phyloP scores from a whole-genome alignment of 2,888 invertebrate genomes.

The Latheticus oryzae region DNA sequence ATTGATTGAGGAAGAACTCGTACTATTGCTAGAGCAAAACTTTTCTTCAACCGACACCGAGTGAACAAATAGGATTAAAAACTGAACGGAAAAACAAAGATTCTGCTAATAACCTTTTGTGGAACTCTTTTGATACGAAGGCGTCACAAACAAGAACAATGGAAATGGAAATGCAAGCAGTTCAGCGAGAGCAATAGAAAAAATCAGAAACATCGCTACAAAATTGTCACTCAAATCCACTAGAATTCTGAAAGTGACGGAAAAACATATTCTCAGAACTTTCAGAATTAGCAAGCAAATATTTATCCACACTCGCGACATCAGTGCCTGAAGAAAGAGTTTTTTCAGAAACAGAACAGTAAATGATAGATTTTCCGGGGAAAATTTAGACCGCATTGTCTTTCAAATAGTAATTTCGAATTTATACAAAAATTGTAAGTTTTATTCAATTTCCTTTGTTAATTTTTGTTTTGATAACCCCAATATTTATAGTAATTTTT shows the following conservation, averaged over 20 bases:
- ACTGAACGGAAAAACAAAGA: not conserved
- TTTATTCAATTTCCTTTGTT: not conserved
- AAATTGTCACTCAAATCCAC: constrained; percentile 38
- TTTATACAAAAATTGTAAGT: not conserved
- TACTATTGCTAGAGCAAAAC: not conserved
- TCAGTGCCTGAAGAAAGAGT: constrained; percentile 50
- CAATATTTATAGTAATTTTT: no score
- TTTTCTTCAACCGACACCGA: not conserved
- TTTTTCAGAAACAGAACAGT: constrained; percentile 49
- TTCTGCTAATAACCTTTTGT: constrained; percentile 16
- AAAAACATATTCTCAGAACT: constrained; percentile 46
- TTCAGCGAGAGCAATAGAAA: constrained; percentile 25
- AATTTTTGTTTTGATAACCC: not conserved
- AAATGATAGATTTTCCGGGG: constrained; percentile 44
- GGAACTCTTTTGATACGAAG: constrained; percentile 40
- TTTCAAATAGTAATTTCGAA: constrained; percentile 24
- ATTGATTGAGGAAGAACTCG: constrained; percentile 40
- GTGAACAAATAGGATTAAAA: not conserved
- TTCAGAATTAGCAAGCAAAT: constrained; percentile 44
- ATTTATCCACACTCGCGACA: constrained; percentile 47
- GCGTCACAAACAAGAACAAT: constrained; percentile 19
- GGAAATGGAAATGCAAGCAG: constrained; percentile 25
- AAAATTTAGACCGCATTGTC: constrained; percentile 45
- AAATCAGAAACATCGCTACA: constrained; percentile 40
- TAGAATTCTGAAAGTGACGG: constrained; percentile 46